Base-by-base conservation (phyloP, 2,888 invertebrate species). In the Gibbula magus region DNA sequence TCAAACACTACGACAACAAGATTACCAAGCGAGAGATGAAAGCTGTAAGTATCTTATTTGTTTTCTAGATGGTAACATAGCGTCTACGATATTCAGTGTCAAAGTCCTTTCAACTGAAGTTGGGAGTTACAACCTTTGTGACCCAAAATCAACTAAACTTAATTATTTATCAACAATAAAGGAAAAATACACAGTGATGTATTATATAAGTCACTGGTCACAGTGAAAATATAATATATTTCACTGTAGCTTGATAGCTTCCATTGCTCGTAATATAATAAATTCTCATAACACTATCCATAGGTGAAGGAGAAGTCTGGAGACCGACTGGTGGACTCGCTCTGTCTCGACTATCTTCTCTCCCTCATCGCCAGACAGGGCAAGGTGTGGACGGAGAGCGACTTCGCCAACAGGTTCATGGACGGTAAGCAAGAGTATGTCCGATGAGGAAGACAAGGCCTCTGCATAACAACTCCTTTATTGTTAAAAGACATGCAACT, bases 381-480 rank as follows among this genome's bases (percentile, higher is more conserved):
- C 18, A 86, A 86, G 35, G 84, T 90, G 3, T 90, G 88, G 88
- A 86, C 89, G 20, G 88, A 91, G 82, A 85, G 85, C 79, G 90
- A 91, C 77, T 87, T 88, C 78, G 84, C 86, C 7, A 89, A 87
- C 75, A 89, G 85, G 78, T 86, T 85, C 39, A 81, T 90, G 77
- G 91, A 91, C 79, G 87, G 91, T 91, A 81, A 83, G 88, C 18
- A 4, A 25, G 1, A n/a, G 16, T 61, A 61, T 13, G 16, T 13
- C 18, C 18, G 16, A 52, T 16, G 13, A 52, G 52, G 16, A 13
- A 52, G 10, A 52, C n/a, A n/a, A n/a, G n/a, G n/a, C n/a, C n/a
- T n/a, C n/a, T n/a, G n/a, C n/a, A n/a, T n/a, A n/a, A n/a, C n/a
- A n/a, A n/a, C n/a, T n/a, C n/a, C n/a, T n/a, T n/a, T n/a, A n/a